phyloP scores from a whole-genome alignment of 2,888 invertebrate species.

The Orthosia cruda region DNA sequence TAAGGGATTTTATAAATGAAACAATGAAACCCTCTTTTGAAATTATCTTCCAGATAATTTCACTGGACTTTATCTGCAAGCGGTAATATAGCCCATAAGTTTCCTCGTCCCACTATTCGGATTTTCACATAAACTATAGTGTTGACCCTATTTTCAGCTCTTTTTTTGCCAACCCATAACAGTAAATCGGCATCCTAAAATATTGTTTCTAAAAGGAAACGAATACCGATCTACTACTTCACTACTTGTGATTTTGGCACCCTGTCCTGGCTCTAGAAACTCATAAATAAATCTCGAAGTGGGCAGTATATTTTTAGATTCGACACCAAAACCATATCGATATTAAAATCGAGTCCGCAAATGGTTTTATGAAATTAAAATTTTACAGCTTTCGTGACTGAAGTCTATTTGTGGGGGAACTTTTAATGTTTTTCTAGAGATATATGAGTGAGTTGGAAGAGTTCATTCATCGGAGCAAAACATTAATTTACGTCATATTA shows the following conservation, averaged over 20 bases:
- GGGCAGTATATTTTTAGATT: slow-evolving; percentile 59
- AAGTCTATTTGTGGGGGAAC: slow-evolving; percentile 37
- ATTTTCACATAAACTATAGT: not conserved
- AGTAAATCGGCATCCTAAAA: slow-evolving; percentile 58
- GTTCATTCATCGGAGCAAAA: not conserved
- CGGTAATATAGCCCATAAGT: not conserved
- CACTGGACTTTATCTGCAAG: not conserved
- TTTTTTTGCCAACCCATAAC: slow-evolving; percentile 21
- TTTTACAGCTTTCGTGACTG: slow-evolving; percentile 43
- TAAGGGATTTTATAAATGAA: too few relatives aligned
- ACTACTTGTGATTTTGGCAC: slow-evolving; percentile 64
- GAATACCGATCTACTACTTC: slow-evolving; percentile 27
- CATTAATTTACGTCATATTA: not conserved
- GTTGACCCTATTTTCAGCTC: not conserved
- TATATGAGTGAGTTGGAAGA: not conserved
- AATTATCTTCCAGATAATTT: too few relatives aligned
- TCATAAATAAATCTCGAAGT: slow-evolving; percentile 68
- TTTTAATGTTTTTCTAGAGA: slow-evolving; percentile 19
- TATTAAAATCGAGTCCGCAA: slow-evolving; percentile 54
- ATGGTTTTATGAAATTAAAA: slow-evolving; percentile 61
- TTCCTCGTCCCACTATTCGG: not conserved
- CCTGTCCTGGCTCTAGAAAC: slow-evolving; percentile 47
- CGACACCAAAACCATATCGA: slow-evolving; percentile 61
- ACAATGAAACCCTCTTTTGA: too few relatives aligned
- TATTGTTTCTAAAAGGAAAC: slow-evolving; percentile 59